Conservation (phyloP, 2,888 invertebrate genomes). For the Agrilus cyanescens region DNA sequence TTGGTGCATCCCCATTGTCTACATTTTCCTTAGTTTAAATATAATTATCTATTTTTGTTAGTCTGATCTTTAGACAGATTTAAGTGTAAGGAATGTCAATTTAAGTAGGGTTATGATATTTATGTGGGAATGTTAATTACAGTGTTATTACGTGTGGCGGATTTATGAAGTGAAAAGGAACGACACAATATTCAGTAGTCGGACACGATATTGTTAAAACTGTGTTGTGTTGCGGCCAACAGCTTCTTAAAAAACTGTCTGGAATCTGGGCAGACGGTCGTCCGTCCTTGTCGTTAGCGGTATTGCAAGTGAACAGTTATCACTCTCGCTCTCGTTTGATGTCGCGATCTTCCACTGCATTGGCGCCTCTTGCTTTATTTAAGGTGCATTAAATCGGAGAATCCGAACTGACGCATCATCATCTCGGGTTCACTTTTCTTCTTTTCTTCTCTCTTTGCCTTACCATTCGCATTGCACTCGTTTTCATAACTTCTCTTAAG, state of each 20-base stretch:
- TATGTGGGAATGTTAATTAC: too few species aligned
- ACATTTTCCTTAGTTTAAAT: too few species aligned
- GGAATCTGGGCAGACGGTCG: constrained; percentile 28
- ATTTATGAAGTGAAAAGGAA: constrained; percentile 31
- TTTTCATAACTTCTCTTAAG: background rate
- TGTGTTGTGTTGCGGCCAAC: constrained; percentile 16
- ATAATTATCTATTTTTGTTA: too few species aligned
- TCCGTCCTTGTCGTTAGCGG: constrained; percentile 20
- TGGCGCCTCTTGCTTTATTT: constrained; percentile 26
- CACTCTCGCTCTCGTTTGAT: constrained; percentile 17
- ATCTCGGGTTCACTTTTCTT: constrained; percentile 22
- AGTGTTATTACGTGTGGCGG: too few species aligned
- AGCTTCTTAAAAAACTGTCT: constrained; percentile 30
- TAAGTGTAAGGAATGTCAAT: too few species aligned
- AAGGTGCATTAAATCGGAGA: constrained; percentile 25
- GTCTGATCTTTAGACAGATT: too few species aligned
- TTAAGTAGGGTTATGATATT: too few species aligned
- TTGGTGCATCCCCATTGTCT: too few species aligned
- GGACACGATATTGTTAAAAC: constrained; percentile 26
- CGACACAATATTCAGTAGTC: constrained; percentile 13
- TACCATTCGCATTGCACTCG: background rate
- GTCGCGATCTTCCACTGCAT: constrained; percentile 17
- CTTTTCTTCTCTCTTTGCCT: constrained; percentile 15
- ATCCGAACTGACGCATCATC: constrained; percentile 20
- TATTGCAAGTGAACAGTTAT: constrained; percentile 14